Base-by-base conservation (phyloP, 2,888 invertebrate genomes). In the Aradus depressus region DNA sequence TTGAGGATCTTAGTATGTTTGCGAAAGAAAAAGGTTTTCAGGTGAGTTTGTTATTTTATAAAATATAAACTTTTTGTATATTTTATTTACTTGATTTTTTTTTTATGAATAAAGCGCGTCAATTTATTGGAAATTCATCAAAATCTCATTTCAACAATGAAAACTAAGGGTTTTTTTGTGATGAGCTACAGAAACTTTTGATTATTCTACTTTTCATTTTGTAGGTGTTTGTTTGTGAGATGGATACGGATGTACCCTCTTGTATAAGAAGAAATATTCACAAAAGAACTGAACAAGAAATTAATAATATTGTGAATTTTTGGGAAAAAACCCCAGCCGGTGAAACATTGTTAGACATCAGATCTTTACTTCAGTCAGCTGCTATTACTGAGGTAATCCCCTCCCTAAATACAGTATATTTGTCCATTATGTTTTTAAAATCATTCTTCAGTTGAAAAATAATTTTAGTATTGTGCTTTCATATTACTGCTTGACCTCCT, bases 161-260 rank as follows among this genome's bases (percentile, higher is more conserved):
- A n/a, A n/a, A n/a, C n/a, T n/a, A n/a, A n/a, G n/a, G n/a, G n/a
- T n/a, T n/a, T n/a, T n/a, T n/a, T 10, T 10, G n/a, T 28, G n/a
- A 10, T 28, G n/a, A 28, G 8, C n/a, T 10, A 10, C 31, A 28
- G 8, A 4, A 1, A 42, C 1, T 12, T 39, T 31, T 39, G 28
- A 10, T 39, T 8, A 39, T 44, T 31, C 34, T 34, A 51, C 43
- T 10, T 8, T 38, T 50, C 12, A n/a, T 16, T 51, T 67, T 67
- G 10, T 65, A 93, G 93, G 91, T 90, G 16, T 96, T 90, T 67
- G 76, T 93, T 52, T 84, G 87, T 62, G 88, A 92, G 65, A 76
- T 93, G 76, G 84, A 88, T 61, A 75, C 81, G 64, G 92, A 92
- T 66, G 67, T 81, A 10, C 75, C 80, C 54, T 70, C 76, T 1